Evolutionary conservation across 2,797 vertebrate species (phyloP).

Genomic region (Vireo griseus): DNA sequence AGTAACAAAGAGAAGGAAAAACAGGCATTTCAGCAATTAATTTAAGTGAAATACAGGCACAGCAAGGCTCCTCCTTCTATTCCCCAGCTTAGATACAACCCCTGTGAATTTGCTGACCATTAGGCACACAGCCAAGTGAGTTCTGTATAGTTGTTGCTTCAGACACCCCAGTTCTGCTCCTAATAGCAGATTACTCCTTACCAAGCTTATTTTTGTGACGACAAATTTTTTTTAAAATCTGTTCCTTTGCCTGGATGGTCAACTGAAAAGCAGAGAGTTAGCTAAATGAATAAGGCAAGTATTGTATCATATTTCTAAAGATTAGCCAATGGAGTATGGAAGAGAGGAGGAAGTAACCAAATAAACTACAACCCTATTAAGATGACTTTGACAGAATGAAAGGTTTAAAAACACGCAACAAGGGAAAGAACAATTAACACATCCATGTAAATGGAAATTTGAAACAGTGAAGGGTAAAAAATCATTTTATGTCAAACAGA

Average conservation of each 20-base stretch:
- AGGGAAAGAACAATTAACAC: background rate
- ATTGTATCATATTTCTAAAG: background rate
- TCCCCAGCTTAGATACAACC: background rate
- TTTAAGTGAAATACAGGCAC: background rate
- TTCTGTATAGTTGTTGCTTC: background rate
- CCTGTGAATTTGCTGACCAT: background rate
- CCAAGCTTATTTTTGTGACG: background rate
- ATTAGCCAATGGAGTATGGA: background rate
- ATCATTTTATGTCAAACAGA: background rate
- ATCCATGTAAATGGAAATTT: background rate
- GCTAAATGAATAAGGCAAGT: background rate
- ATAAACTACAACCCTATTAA: background rate
- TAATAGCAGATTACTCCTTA: background rate
- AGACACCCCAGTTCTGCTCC: background rate
- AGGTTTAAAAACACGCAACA: background rate
- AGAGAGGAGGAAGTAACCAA: background rate
- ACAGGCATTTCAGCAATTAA: background rate
- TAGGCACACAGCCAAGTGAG: background rate
- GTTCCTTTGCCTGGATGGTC: background rate
- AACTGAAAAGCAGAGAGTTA: background rate
- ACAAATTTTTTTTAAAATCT: fast-evolving
- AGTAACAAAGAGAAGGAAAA: background rate
- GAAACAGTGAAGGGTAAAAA: background rate
- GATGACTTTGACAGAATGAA: background rate
- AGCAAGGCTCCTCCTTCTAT: background rate